These are phyloP conservation scores for Clitarchus hookeri DNA, from an alignment of 2,888 invertebrate genomes.

Conservation along the genomic window DNA sequence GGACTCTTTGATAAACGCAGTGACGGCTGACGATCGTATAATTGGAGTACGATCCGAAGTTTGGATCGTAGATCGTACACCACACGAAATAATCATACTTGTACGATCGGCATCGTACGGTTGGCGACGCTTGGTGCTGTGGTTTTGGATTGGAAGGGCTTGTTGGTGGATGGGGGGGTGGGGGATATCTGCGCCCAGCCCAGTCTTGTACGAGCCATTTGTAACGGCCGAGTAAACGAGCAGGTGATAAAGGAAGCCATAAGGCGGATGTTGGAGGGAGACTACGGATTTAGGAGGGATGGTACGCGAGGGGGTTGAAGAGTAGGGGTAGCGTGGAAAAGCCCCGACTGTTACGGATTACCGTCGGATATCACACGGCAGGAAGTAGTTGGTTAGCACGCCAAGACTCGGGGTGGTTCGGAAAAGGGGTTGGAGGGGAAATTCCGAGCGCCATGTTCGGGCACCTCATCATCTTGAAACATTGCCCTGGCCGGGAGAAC, in stretches of 20 bases:
- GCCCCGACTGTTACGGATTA: slow-evolving; percentile 14
- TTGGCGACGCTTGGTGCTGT: too few species aligned
- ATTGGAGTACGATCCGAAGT: too few species aligned
- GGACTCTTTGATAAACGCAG: too few species aligned
- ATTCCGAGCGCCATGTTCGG: background rate
- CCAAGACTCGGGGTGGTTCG: background rate
- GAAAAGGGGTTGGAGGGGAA: too few species aligned
- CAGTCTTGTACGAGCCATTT: background rate
- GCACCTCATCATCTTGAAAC: background rate
- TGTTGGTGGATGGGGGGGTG: background rate
- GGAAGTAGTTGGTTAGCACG: slow-evolving; percentile 10
- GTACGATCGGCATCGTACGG: too few species aligned
- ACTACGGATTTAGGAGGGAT: background rate
- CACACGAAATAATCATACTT: too few species aligned
- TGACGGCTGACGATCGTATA: too few species aligned
- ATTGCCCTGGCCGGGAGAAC: background rate
- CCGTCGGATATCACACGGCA: background rate
- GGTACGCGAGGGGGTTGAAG: background rate
- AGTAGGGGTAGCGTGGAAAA: background rate
- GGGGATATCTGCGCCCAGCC: background rate
- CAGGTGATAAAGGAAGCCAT: slow-evolving; percentile 10
- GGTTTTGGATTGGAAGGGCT: too few species aligned
- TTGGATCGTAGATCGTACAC: too few species aligned
- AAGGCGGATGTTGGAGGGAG: background rate
- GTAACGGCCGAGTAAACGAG: slow-evolving; percentile 3